Conservation (phyloP, 2,888 invertebrate species). For the Neuroscelio doddi region DNA sequence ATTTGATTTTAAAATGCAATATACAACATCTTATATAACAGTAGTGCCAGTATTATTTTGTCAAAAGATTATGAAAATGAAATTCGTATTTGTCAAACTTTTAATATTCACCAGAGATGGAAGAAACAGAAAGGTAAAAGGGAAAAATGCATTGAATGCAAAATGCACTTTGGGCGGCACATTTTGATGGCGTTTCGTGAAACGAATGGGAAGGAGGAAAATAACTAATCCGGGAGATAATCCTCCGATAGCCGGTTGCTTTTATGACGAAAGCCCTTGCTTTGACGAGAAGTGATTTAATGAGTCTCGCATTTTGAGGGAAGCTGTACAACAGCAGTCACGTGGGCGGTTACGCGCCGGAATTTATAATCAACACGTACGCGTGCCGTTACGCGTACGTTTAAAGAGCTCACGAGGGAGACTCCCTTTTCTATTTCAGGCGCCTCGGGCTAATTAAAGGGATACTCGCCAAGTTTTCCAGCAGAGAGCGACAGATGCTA, state of each 20-base stretch:
- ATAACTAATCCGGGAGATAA: slow-evolving; percentile 26
- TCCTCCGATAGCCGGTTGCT: slow-evolving; percentile 21
- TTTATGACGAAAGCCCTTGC: slow-evolving; percentile 9
- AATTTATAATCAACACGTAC: too few relatives aligned
- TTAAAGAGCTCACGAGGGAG: too few relatives aligned
- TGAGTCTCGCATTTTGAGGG: neutral
- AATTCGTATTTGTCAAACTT: too few relatives aligned
- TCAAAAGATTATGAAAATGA: too few relatives aligned
- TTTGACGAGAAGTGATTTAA: slow-evolving; percentile 23
- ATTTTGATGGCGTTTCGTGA: slow-evolving; percentile 7
- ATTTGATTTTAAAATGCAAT: too few relatives aligned
- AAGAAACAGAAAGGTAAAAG: neutral
- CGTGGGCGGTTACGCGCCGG: too few relatives aligned
- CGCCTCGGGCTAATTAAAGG: neutral
- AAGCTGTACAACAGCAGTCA: too few relatives aligned
- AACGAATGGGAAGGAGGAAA: slow-evolving; percentile 8
- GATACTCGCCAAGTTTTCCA: neutral
- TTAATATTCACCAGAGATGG: too few relatives aligned
- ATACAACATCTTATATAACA: too few relatives aligned
- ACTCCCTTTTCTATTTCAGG: neutral
- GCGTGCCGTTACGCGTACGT: too few relatives aligned
- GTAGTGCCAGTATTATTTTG: too few relatives aligned
- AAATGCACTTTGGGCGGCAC: slow-evolving; percentile 7
- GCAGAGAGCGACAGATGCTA: too few relatives aligned
- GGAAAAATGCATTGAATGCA: neutral